Evolutionary conservation across 2,113 vertebrate genomes (phyloP).

Genomic region (Ctenomys sociabilis): DNA sequence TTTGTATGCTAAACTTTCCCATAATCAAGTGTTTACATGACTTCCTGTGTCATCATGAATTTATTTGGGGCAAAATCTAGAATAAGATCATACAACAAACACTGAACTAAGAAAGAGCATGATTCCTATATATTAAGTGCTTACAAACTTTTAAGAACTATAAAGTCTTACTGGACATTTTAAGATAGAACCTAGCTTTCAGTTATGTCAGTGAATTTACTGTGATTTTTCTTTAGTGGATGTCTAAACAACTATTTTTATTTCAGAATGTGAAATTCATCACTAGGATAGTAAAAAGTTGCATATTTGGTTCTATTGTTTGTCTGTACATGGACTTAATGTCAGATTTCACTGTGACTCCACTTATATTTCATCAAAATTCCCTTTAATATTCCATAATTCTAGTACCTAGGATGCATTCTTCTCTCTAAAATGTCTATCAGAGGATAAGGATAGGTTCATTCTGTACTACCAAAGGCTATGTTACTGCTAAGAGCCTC

Average conservation of each 20-base stretch:
- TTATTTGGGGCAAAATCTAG: background rate
- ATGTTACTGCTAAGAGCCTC: background rate
- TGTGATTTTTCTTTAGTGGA: background rate
- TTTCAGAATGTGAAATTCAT: background rate
- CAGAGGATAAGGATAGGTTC: background rate
- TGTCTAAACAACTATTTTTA: background rate
- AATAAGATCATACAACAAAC: background rate
- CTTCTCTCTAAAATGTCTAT: conserved; percentile 23
- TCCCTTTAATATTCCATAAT: background rate
- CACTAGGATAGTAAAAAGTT: background rate
- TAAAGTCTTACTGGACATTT: background rate
- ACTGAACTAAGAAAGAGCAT: background rate
- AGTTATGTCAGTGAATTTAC: background rate
- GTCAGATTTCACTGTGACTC: background rate
- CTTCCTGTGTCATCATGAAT: background rate
- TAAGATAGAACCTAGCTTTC: background rate
- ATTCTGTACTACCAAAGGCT: background rate
- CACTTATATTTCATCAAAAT: conserved; percentile 25
- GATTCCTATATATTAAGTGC: background rate
- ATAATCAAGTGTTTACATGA: background rate
- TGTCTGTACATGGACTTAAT: background rate
- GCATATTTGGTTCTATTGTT: background rate
- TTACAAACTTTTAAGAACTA: background rate
- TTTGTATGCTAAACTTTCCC: background rate
- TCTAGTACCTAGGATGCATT: background rate